Evolutionary conservation across 2,888 invertebrate genomes (phyloP), one percentile per base, ranked within the genome.

Genomic region (Acronicta aceris): DNA sequence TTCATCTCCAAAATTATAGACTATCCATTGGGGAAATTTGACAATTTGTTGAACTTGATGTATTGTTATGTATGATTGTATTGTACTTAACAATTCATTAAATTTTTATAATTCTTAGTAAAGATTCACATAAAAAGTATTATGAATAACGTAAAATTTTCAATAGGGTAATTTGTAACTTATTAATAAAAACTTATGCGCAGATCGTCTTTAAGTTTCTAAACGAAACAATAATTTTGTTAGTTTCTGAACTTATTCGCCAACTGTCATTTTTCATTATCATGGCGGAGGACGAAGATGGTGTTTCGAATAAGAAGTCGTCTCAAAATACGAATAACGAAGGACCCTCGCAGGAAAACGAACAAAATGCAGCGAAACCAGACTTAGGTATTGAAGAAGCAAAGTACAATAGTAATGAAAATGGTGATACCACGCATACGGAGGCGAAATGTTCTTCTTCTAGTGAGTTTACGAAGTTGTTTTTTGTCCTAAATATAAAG

Each of bases 281-380:
- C 91, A 95, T 95, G 95, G 95, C 95, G 95, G 94, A 95, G 81
- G 95, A 94, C 82, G 94, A 94, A 81, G 94, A 94, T 85, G 91
- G 93, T 91, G 89, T 89, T 91, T 91, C 93, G 81, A 90, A 94
- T 86, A 93, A 90, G 86, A 94, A 93, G 84, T 89, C 90, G 67
- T 86, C 90, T 73, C 87, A 92, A 92, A 93, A 93, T 91, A 89
- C 87, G 78, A 90, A 91, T 85, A 90, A 89, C 77, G 88, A 83
- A 54, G 88, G 76, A 59, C 74, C 86, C 50, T 84, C 85, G 66
- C 89, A 92, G 76, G 92, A 91, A 76, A 91, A 89, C 74, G 91
- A 92, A 67, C 89, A 90, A 79, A 89, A 88, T 85, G 79, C 85
- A 66, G 81, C 86, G 43, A 93, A 92, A 82, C 94, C 93, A 61